Evolutionary conservation across 2,113 vertebrate genomes (phyloP), one percentile per base, ranked within the genome.

Genomic region (Actenoides hombroni): DNA sequence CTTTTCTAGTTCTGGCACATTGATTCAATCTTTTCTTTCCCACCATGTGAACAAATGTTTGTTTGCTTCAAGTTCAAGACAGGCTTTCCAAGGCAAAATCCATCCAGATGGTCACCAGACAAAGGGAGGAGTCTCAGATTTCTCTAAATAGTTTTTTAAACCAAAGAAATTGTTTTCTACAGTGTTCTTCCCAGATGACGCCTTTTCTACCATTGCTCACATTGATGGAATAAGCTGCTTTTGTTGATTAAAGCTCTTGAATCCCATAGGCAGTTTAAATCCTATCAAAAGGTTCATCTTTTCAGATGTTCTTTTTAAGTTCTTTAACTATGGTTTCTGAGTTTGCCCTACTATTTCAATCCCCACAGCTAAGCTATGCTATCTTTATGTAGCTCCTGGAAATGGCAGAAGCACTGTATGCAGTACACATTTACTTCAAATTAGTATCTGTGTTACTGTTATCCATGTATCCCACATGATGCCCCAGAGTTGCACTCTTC

Each of bases 211-310:
- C 94, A 17, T 83, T 94, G 92, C 94, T 92, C 86, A 93, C 93
- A 48, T 46, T 95, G 94, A 86, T 87, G 59, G 89, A 97, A 95
- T 97, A 98, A 97, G 96, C 96, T 96, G 86, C 94, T 98, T 98
- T 97, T 85, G 88, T 91, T 95, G 95, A 94, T 96, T 97, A 98
- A 97, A 95, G 94, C 71, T 73, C 83, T 69, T 85, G 86, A 98
- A 97, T 97, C 92, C 83, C 74, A 91, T 65, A 94, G 93, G 77
- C 91, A 95, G 84, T 81, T 80, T 96, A 94, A 97, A 97, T 95
- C 94, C 95, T 97, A 97, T 98, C 97, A 90, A 96, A 97, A 96
- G 80, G 67, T 94, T 97, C 91, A 94, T 98, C 96, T 97, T 83
- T 79, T 97, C 84, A 88, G 97, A 94, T 97, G 94, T 94, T 94